phyloP scores from a whole-genome alignment of 2,797 vertebrate species.

The Petrocephalus sullivani region DNA sequence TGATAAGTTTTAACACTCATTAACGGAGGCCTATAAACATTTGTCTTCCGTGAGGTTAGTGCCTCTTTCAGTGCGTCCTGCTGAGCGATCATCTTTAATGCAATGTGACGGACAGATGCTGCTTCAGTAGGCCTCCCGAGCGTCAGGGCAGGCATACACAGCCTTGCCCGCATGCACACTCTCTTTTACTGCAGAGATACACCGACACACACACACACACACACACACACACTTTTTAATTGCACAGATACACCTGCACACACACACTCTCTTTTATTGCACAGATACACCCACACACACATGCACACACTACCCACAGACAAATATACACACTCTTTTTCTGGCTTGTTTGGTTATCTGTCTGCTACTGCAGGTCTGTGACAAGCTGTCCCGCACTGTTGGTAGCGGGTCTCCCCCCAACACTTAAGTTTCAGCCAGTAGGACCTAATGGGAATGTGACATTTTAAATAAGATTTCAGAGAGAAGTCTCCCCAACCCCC shows the following conservation, averaged over 20 bases:
- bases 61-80: not conserved
- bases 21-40: constrained; percentile 1
- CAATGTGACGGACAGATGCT: constrained; percentile 18
- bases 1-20: constrained; percentile 5
- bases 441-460: not conserved
- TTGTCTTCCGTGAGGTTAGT: not conserved
- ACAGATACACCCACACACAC: not conserved
- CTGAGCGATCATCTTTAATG: constrained; percentile 17
- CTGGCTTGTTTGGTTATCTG: not conserved
- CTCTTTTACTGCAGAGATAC: not conserved
- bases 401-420: not conserved
- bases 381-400: not conserved
- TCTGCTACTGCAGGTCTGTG: not conserved
- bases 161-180: not conserved
- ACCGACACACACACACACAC: not conserved
- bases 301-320: not conserved
- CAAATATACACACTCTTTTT: not conserved
- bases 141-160: not conserved
- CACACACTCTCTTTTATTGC: not conserved
- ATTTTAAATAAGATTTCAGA: not conserved
- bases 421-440: not conserved
- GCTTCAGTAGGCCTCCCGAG: not conserved
- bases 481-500: not conserved
- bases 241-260: not conserved
- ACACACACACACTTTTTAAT: not conserved